Base-by-base conservation (phyloP, 2,888 invertebrate species). In the Acrobasis suavella region DNA sequence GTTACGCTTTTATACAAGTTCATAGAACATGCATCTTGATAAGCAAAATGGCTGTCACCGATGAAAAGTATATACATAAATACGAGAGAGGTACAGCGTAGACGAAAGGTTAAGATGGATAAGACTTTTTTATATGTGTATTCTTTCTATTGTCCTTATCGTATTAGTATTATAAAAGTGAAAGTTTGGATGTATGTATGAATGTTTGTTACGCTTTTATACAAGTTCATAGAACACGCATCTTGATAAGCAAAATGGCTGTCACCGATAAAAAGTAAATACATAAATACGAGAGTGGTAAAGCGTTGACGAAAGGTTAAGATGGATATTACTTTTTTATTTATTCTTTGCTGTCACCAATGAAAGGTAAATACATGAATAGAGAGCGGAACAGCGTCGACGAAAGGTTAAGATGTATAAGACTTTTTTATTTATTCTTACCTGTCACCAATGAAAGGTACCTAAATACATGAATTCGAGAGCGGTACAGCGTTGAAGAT, bases 21-120 rank as follows among this genome's bases (percentile, higher is more conserved):
- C 77, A 77, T 77, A 72, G 69, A 76, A 76, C 78, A 74, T 70
- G 3, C 8, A 68, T 69, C 67, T 73, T 81, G 85, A 87, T 89
- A 87, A 89, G 86, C 86, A 81, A 84, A 86, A 86, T 85, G 84
- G 83, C 83, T 84, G 86, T 85, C 86, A 78, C 87, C 88, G 80
- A 86, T 86, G 85, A 80, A 82, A 85, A 83, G 85, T 84, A 79
- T 82, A 85, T 87, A 88, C 81, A 85, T 84, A 87, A 80, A 84
- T 87, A 89, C 79, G 74, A 76, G 78, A 71, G 74, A 74, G 70
- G 73, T 72, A 84, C 84, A 81, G 80, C 81, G 80, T 72, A 67
- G 22, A 42, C 64, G 76, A 64, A 51, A 63, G 52, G 49, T 15
- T 68, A 67, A 2, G 66, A 22, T 73, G 81, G 89, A 87, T 72